phyloP scores from a whole-genome alignment of 2,888 invertebrate genomes.

The Philereme transversata region DNA sequence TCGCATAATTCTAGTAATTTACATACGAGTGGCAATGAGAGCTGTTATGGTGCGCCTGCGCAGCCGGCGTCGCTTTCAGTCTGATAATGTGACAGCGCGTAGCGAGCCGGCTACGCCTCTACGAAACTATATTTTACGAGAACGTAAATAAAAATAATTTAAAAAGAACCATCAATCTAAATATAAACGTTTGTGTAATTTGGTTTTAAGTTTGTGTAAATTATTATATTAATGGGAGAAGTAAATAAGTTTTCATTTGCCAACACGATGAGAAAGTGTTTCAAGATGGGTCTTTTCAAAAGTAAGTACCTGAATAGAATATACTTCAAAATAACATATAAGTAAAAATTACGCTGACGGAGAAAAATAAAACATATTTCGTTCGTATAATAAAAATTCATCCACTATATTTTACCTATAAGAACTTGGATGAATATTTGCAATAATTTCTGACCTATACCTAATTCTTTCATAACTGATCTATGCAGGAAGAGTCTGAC shows the following conservation, averaged over 20 bases:
- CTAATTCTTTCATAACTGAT: slow-evolving; percentile 2
- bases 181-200: background rate
- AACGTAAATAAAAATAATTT: slow-evolving; percentile 38
- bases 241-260: slow-evolving; percentile 60
- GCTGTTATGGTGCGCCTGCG: slow-evolving; percentile 47
- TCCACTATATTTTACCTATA: too few relatives aligned
- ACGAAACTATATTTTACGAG: slow-evolving; percentile 39
- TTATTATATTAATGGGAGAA: slow-evolving; percentile 62
- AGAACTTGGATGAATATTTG: background rate
- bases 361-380: too few relatives aligned
- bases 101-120: slow-evolving; percentile 62
- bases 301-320: slow-evolving; percentile 55
- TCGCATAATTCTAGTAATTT: slow-evolving; percentile 47
- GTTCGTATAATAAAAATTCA: too few relatives aligned
- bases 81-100: slow-evolving; percentile 63
- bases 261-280: slow-evolving; percentile 77
- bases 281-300: slow-evolving; percentile 79
- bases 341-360: too few relatives aligned
- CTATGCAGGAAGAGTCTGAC: slow-evolving; percentile 5
- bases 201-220: slow-evolving; percentile 7
- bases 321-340: background rate
- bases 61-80: slow-evolving; percentile 55
- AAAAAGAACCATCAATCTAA: background rate
- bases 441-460: background rate
- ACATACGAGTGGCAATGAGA: slow-evolving; percentile 70